These are phyloP conservation scores for Penaeus monodon DNA, from an alignment of 2,888 invertebrate species.

Conservation along the genomic window DNA sequence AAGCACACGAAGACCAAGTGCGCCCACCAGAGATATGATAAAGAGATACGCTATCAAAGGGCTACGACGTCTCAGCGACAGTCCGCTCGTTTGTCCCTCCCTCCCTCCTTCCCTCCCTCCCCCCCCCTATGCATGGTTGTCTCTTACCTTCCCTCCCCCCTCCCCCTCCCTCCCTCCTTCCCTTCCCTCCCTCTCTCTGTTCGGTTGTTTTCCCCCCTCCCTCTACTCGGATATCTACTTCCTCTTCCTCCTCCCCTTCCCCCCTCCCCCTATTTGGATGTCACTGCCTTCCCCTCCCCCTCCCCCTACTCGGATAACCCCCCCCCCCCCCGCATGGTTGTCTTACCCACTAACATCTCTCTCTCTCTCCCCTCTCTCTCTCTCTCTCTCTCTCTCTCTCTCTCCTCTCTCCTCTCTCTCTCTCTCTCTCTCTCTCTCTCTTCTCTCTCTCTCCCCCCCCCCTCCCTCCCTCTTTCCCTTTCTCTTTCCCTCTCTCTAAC, in stretches of 20 bases:
- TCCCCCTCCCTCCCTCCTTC: background rate
- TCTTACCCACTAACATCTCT: no score
- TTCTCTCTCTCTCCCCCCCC: background rate
- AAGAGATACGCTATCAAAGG: no score
- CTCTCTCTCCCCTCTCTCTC: background rate
- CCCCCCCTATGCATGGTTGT: background rate
- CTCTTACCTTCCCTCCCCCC: background rate
- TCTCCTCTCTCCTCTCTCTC: background rate
- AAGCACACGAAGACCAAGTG: no score
- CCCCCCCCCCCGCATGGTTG: no score
- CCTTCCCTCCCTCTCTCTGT: background rate
- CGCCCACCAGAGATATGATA: no score
- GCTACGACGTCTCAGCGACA: no score
- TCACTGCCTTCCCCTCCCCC: no score
- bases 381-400: background rate
- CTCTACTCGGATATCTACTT: no score
- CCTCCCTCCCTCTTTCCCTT: background rate
- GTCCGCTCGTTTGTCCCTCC: no score
- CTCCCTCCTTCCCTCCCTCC: no score
- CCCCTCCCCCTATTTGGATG: background rate
- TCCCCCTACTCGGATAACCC: background rate
- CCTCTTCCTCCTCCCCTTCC: background rate
- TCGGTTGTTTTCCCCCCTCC: background rate
- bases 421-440: conserved; percentile 21
- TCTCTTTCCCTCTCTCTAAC: background rate